Evolutionary conservation across 2,888 invertebrate species (phyloP), one percentile per base, ranked within the genome.

Genomic region (Deilephila elpenor): DNA sequence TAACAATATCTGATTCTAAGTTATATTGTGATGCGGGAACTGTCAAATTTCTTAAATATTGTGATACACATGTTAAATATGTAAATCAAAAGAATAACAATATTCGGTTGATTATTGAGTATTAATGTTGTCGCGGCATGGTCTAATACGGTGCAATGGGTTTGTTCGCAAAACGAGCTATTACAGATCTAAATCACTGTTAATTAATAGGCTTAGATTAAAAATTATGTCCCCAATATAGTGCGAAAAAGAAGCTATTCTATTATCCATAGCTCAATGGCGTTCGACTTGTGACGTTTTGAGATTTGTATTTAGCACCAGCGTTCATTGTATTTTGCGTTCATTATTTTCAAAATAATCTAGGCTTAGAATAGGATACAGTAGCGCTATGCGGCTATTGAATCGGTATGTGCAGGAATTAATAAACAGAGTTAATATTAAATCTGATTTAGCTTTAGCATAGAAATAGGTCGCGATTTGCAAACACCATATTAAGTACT

Each of bases 401-500:
- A 64, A 20, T 67, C 44, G 17, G 25, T 64, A 25, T 2, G 67
- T 29, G 8, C 34, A 25, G 14, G 59, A 59, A 25, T 59, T 67
- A 67, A 59, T 73, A 73, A 73, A 62, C 37, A 62, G 59, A 73
- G 56, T 71, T 71, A 7, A 56, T 19, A 71, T 71, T 56, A 37
- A 71, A 37, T 37, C 53, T 34, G 37, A 20, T 67, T 44, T 62
- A 56, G 25, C 71, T 71, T 61, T 59, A 70, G 67, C 71, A 70
- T 20, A 74, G 71, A 51, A 51, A 73, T 51, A 71, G 44, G 56
- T 73, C 71, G 73, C 73, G 56, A 19, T 71, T 62, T 70, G 70
- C 71, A 72, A 71, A 34, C 59, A 44, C 44, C 14, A 44, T 14
- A 44, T 61, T 71, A 25, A 14, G 8, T 60, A 60, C 51, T 64